phyloP scores from a whole-genome alignment of 1,140 invertebrate genomes.

The Octopus sinensis region DNA sequence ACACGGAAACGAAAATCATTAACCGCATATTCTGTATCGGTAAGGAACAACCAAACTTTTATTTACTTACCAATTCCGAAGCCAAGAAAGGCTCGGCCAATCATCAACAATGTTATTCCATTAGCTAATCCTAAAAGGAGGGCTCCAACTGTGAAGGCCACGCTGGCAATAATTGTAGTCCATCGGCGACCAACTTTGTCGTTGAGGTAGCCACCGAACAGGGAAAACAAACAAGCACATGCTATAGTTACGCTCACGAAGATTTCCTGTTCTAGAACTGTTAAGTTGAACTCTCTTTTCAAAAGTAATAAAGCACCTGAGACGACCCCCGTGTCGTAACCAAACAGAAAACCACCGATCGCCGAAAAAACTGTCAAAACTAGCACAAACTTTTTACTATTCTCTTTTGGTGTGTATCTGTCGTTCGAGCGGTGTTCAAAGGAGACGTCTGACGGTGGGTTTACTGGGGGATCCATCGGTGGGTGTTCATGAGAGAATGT shows the following conservation, averaged over 20 bases:
- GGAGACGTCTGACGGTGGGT: too few relatives aligned
- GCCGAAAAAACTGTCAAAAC: constrained; percentile 60
- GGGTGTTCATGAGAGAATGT: too few relatives aligned
- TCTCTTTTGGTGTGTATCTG: neutral
- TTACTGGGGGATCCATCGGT: too few relatives aligned
- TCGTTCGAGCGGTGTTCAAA: too few relatives aligned
- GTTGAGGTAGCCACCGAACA: constrained; percentile 56
- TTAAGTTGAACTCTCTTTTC: constrained; percentile 56
- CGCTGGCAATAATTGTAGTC: constrained; percentile 62
- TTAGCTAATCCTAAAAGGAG: constrained; percentile 60
- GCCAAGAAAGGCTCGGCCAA: constrained; percentile 63
- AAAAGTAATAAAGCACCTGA: constrained; percentile 65
- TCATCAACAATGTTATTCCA: constrained; percentile 58
- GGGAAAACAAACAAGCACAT: constrained; percentile 34
- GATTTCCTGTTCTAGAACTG: constrained; percentile 57
- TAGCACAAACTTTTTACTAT: neutral
- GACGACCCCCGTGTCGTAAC: constrained; percentile 67
- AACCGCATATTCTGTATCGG: too few relatives aligned
- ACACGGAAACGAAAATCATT: too few relatives aligned
- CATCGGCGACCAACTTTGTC: constrained; percentile 62
- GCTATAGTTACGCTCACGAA: constrained; percentile 59
- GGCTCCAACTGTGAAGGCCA: constrained; percentile 63
- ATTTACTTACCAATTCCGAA: constrained; percentile 62
- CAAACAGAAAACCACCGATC: constrained; percentile 66
- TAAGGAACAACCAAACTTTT: neutral